Percentiles rank a stretch among this genome's conserved stretches.
phyloP scores from a whole-genome alignment of 2,888 invertebrate species.

The Zelleria hepariella region DNA sequence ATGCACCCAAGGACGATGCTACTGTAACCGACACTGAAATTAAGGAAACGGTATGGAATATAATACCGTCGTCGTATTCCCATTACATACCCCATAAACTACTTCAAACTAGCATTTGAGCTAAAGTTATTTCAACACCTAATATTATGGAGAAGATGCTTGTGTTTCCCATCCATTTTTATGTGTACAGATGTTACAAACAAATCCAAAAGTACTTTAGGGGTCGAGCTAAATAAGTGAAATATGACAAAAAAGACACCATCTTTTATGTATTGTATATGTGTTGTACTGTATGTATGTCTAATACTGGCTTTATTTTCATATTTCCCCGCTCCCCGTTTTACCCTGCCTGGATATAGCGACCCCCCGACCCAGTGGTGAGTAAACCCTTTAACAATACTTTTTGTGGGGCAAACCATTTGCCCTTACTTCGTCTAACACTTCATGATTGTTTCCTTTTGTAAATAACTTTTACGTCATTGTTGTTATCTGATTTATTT shows the following conservation, averaged over 20 bases:
- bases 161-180: too few species aligned
- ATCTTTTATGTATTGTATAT: not conserved
- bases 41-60: slow-evolving; percentile 19
- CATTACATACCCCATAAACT: not conserved
- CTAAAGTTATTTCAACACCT: too few species aligned
- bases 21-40: slow-evolving; percentile 16
- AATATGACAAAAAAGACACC: too few species aligned
- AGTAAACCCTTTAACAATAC: not conserved
- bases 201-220: too few species aligned
- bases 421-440: too few species aligned
- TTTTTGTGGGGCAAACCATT: too few species aligned
- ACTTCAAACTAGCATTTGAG: not conserved
- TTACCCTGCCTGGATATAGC: slow-evolving; percentile 29
- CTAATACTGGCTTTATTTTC: slow-evolving; percentile 27
- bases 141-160: too few species aligned
- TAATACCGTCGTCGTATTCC: not conserved
- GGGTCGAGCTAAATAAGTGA: too few species aligned
- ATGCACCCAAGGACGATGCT: slow-evolving; percentile 29
- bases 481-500: too few species aligned
- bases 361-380: slow-evolving; percentile 19
- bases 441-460: too few species aligned
- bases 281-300: not conserved
- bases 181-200: too few species aligned
- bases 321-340: slow-evolving; percentile 25
- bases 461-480: too few species aligned